Evolutionary conservation across 2,113 vertebrate genomes (phyloP).

Genomic region (Plestiodon gilberti): DNA sequence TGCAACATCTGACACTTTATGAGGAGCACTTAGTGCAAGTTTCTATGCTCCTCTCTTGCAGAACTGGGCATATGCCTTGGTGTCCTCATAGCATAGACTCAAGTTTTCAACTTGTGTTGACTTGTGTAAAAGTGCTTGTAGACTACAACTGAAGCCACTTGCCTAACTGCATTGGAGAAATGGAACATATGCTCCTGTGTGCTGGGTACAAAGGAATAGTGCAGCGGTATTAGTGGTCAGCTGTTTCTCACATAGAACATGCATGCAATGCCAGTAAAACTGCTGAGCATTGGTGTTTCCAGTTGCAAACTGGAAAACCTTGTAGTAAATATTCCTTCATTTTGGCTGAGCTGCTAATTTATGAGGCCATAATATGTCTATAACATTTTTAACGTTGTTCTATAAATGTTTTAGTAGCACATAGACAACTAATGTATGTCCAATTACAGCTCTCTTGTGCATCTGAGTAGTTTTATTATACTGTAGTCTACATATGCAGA

Average conservation of each 20-base stretch:
- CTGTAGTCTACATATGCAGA: no score
- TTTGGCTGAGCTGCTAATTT: not conserved
- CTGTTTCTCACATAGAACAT: not conserved
- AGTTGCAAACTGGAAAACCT: not conserved
- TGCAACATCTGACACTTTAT: not conserved
- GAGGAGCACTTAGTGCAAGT: not conserved
- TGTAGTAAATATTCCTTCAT: not conserved
- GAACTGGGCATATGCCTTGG: no score
- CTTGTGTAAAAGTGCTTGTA: not conserved
- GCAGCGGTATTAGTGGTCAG: not conserved
- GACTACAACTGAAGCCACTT: not conserved
- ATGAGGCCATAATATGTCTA: conserved; percentile 4
- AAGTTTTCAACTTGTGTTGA: not conserved
- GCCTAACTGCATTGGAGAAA: not conserved
- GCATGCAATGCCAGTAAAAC: not conserved
- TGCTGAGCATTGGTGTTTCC: not conserved
- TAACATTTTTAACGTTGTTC: not conserved
- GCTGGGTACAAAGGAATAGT: not conserved
- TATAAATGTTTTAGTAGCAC: conserved; percentile 19
- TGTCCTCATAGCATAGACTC: no score
- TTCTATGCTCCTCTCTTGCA: not conserved
- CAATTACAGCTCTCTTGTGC: not conserved
- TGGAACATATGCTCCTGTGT: not conserved
- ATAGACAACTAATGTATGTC: not conserved
- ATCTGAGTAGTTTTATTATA: not conserved